Percentiles rank a stretch among this genome's conserved stretches.
Evolutionary conservation across 2,113 vertebrate genomes (phyloP).

Genomic region (Etia nguti): DNA sequence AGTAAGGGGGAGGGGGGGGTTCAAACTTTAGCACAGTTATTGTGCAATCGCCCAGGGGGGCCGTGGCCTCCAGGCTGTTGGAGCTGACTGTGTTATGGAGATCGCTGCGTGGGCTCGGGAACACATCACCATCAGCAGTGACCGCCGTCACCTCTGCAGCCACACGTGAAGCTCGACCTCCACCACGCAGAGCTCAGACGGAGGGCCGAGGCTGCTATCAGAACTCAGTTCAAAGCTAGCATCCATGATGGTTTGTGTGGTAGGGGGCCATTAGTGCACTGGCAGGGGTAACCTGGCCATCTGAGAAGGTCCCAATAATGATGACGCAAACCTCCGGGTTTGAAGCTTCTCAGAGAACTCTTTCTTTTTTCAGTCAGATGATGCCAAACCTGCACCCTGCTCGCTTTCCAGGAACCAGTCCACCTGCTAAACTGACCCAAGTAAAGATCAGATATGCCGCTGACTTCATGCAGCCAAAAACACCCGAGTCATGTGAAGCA

Average conservation of each 20-base stretch:
- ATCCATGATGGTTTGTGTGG: not conserved
- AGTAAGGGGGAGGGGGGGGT: not conserved
- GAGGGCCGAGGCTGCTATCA: not conserved
- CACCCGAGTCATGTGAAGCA: not conserved
- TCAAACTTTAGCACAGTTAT: not conserved
- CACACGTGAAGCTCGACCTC: not conserved
- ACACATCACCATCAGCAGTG: not conserved
- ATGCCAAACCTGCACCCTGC: not conserved
- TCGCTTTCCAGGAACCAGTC: not conserved
- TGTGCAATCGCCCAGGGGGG: not conserved
- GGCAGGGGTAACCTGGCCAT: not conserved
- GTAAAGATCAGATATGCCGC: not conserved
- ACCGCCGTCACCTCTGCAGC: not conserved
- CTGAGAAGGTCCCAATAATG: not conserved
- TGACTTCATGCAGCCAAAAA: not conserved
- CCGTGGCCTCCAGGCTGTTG: fast-evolving
- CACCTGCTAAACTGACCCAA: not conserved
- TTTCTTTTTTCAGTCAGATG: not conserved
- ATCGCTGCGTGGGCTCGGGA: not conserved
- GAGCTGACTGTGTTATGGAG: not conserved
- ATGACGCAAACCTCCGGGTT: not conserved
- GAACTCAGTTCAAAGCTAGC: not conserved
- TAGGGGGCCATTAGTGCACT: not conserved
- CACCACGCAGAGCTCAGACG: not conserved
- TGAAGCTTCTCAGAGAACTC: fast-evolving